Base-by-base conservation (phyloP, 2,113 vertebrate genomes). In the Datnioides undecimradiatus region DNA sequence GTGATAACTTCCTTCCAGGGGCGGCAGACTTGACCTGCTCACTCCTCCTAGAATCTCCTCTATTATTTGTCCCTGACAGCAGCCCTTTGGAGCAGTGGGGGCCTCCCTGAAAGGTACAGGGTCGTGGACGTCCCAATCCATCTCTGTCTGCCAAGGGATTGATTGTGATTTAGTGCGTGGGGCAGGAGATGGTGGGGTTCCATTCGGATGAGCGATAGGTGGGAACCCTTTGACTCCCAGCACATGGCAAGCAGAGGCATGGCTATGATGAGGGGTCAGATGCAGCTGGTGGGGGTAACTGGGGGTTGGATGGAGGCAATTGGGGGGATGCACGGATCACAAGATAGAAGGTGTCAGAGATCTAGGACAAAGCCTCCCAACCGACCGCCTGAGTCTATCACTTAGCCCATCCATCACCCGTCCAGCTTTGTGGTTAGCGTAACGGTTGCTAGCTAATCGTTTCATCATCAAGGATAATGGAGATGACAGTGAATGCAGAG, bases 391-490 rank as follows among this genome's bases (percentile, higher is more conserved):
- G 71, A 92, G 90, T 93, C 92, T 88, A 91, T 94, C 90, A 88
- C 62, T 76, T 51, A 84, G 40, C 77, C 90, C 95, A 95, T 94
- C 96, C 94, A 93, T 87, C 91, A 93, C 84, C 13, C 76, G 12
- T 81, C 85, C 85, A 80, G 90, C 90, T 91, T 94, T 94, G 93
- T 95, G 93, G 93, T 93, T 93, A 94, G 91, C 90, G 19, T 92
- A 96, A 94, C 92, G 92, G 94, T 94, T 90, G 89, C 91, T 91
- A 95, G 88, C 93, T 95, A 96, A 95, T 96, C 93, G 93, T 95
- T 96, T 96, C 93, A 96, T 97, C 95, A 96, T 90, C 79, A 81
- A 92, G 90, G 90, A 95, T 96, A 96, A 95, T 94, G 94, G 94
- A 70, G 59, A 93, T 90, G 94, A 94, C 92, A 93, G 92, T 84